Evolutionary conservation across 2,113 vertebrate species (phyloP), one percentile per base, ranked within the genome.

Genomic region (Scopus umbretta): DNA sequence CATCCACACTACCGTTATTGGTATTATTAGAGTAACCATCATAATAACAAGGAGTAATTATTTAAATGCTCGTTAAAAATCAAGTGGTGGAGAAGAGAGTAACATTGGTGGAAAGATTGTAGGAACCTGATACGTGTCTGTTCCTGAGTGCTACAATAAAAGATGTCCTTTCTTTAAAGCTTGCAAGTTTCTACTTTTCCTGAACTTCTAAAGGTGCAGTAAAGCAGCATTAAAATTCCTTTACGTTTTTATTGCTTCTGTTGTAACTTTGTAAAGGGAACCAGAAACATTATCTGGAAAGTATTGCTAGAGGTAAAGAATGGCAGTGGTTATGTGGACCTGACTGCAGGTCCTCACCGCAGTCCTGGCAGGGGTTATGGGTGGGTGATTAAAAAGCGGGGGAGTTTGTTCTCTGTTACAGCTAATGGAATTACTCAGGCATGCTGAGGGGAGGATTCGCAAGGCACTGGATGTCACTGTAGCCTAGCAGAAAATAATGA

Each of bases 41-140:
- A 71, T 96, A 85, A 95, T 88, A 96, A 95, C 94, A 95, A 96
- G 74, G 74, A 94, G 58, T 92, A 93, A 95, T 97, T 97, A 95
- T 96, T 96, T 97, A 97, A 98, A 96, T 90, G 52, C 92, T 96
- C 79, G 87, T 97, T 97, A 97, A 90, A 93, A 96, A 92, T 80
- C 7, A 11, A 95, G 85, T 66, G n/a, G 53, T 55, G 52, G 5
- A n/a, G 30, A 49, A 92, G 47, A 58, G 81, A 86, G 68, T 78
- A 92, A 74, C 32, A 63, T 21, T 84, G 86, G 36, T 50, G 61
- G 34, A 81, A 79, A 80, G 92, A 62, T 10, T 86, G 88, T 32
- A 76, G 84, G 91, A 96, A 91, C 62, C 43, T 19, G 53, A 90
- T 95, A 74, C 52, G 4, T 55, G 82, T 82, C 40, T 66, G 50